phyloP scores from a whole-genome alignment of 2,113 vertebrate genomes.

The Protobothrops mucrosquamatus region DNA sequence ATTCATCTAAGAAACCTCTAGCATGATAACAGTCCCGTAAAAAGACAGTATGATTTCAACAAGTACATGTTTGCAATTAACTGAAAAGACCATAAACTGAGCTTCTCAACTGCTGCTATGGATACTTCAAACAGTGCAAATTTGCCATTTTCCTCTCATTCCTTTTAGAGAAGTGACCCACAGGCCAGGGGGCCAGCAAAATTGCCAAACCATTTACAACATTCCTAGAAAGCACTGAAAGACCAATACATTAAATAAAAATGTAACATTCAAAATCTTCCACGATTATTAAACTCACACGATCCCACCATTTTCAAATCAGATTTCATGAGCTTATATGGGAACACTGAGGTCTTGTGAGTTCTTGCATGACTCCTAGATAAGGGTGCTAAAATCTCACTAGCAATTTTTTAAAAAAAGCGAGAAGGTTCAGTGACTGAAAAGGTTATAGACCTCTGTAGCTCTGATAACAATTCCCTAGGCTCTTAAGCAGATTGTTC shows the following conservation, averaged over 20 bases:
- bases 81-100: neutral
- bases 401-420: neutral
- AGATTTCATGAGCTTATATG: neutral
- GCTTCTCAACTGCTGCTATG: neutral
- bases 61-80: neutral
- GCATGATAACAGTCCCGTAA: neutral
- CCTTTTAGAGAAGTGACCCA: neutral
- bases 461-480: neutral
- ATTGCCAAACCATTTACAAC: neutral
- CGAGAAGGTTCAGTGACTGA: neutral
- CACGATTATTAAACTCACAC: neutral
- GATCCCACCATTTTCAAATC: neutral
- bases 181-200: neutral
- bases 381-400: neutral
- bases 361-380: neutral
- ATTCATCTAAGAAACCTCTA: neutral
- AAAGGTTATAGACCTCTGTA: neutral
- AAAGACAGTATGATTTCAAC: neutral
- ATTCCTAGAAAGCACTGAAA: neutral
- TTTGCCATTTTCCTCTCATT: neutral
- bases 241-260: neutral
- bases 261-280: neutral
- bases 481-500: neutral
- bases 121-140: rapidly evolving
- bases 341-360: neutral